These are phyloP conservation scores for Butastur rufipennis DNA, from an alignment of 2,113 vertebrate genomes.

Conservation along the genomic window DNA sequence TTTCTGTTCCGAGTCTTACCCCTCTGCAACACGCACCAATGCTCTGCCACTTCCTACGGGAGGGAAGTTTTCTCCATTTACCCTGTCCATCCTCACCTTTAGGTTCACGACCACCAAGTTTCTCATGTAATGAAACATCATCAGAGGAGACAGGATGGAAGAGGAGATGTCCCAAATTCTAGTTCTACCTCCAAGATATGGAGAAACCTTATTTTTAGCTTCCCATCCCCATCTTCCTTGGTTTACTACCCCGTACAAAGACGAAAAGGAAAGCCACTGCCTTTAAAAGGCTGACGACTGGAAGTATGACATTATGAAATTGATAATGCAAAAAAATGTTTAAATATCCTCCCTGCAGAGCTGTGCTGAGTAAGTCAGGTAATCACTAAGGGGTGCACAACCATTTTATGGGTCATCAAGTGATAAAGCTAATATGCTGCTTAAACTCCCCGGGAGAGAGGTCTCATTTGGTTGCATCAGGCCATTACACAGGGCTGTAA, in stretches of 20 bases:
- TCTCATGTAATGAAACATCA: background rate
- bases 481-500: conserved; percentile 44
- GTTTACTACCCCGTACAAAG: background rate
- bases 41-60: accelerated
- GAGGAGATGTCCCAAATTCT: background rate
- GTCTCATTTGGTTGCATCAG: conserved; percentile 18
- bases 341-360: conserved; percentile 60
- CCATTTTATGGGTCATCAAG: conserved; percentile 71
- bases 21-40: accelerated
- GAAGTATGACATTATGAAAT: conserved; percentile 36
- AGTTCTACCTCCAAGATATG: accelerated
- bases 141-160: background rate
- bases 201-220: background rate
- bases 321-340: conserved; percentile 63
- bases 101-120: background rate
- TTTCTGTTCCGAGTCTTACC: background rate
- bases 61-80: background rate
- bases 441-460: conserved; percentile 45
- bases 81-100: accelerated
- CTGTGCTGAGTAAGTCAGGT: conserved; percentile 67
- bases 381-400: conserved; percentile 69
- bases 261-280: background rate
- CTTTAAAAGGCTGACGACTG: background rate
- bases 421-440: conserved; percentile 52
- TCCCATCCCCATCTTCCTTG: background rate